Conservation (phyloP, 2,797 vertebrate species). For the Helarctos malayanus region DNA sequence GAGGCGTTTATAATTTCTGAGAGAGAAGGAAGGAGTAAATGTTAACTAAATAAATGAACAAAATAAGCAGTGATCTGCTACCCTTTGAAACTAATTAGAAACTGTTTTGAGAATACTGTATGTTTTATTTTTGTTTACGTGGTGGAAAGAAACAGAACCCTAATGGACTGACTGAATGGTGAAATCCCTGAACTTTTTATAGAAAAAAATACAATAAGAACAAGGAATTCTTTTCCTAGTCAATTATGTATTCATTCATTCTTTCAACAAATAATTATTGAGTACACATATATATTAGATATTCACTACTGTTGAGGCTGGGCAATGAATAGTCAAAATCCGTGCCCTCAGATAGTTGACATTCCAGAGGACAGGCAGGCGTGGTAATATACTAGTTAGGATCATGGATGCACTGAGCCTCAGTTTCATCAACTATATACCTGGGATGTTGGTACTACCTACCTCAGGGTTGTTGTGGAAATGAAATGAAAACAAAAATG, state of each 20-base stretch:
- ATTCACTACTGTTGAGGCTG: neutral
- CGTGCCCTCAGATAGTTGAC: neutral
- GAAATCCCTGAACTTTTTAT: neutral
- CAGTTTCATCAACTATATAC: neutral
- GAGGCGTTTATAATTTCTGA: constrained; percentile 27
- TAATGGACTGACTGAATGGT: neutral
- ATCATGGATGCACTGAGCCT: neutral
- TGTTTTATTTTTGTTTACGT: constrained; percentile 33
- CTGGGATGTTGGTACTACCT: neutral
- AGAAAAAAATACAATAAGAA: constrained; percentile 52
- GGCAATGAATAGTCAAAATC: neutral
- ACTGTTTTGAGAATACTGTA: neutral
- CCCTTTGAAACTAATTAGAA: constrained; percentile 28
- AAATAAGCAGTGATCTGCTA: constrained; percentile 22
- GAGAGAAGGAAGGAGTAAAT: constrained; percentile 29
- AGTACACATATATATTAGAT: neutral
- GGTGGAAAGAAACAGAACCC: neutral
- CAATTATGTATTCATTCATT: neutral
- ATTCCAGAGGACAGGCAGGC: neutral
- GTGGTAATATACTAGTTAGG: neutral
- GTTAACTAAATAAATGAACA: constrained; percentile 39
- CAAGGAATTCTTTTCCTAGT: neutral
- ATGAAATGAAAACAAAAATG: neutral
- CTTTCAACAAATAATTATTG: neutral
- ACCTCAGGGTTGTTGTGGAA: neutral